Conservation (phyloP, 1,140 invertebrate species). For the Bombyx mandarina region DNA sequence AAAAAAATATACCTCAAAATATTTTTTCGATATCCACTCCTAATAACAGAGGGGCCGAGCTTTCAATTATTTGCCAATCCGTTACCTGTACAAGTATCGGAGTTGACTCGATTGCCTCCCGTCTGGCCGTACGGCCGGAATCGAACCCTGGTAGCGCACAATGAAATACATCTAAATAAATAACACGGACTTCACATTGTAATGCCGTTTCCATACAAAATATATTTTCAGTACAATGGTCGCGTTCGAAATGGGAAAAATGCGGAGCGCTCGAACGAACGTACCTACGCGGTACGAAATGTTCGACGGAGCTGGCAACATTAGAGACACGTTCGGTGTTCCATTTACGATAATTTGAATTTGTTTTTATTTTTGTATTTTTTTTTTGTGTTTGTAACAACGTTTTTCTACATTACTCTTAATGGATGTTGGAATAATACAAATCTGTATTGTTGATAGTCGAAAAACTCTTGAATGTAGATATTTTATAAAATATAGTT, state of each 20-base stretch:
- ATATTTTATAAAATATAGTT: too few relatives aligned
- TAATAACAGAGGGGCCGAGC: conserved; percentile 34
- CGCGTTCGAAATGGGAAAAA: conserved; percentile 28
- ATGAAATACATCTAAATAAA: conserved; percentile 52
- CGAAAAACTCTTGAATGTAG: too few relatives aligned
- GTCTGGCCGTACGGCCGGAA: conserved; percentile 32
- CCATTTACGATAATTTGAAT: conserved; percentile 25
- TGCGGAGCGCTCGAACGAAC: conserved; percentile 26
- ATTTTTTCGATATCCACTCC: conserved; percentile 19
- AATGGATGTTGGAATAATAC: too few relatives aligned
- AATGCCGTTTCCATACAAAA: conserved; percentile 41
- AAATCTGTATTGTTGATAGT: not conserved
- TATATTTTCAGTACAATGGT: conserved; percentile 46
- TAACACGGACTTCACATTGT: conserved; percentile 49
- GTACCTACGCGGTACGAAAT: conserved; percentile 21
- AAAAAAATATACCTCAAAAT: not conserved
- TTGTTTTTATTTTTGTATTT: conserved; percentile 9
- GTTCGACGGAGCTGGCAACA: conserved; percentile 27
- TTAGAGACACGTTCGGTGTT: conserved; percentile 22
- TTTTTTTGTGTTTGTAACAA: too few relatives aligned
- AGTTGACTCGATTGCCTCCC: conserved; percentile 36
- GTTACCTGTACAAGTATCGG: conserved; percentile 28
- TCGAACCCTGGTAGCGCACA: conserved; percentile 36
- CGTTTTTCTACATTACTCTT: too few relatives aligned
- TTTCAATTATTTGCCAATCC: conserved; percentile 53